Evolutionary conservation across 2,888 invertebrate genomes (phyloP), one percentile per base, ranked within the genome.

Genomic region (Nysson spinosus): DNA sequence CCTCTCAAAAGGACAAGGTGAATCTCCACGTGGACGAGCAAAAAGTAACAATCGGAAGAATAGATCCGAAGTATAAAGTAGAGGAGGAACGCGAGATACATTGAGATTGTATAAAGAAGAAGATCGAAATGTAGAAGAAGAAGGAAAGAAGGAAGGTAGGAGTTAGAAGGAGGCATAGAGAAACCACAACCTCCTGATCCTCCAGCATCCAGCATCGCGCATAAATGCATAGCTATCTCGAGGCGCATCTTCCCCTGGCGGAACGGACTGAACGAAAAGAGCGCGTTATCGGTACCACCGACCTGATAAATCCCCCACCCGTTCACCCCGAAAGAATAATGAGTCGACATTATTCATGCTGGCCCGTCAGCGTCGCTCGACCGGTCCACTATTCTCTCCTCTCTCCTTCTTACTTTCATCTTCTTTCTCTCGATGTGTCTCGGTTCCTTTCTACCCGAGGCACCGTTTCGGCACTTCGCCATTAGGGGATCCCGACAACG

Each of bases 271-370:
- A 78, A 78, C 79, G 80, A 80, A 79, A 80, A 79, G 81, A 81
- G 76, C 80, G 79, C 80, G 83, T 83, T 84, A 82, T 84, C 84
- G 79, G 80, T 73, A 64, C 68, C 69, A 34, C 72, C 78, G 75
- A 78, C 74, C 81, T 83, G 84, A 84, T 84, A 84, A 84, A 84
- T 83, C 79, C 83, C 66, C 61, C n/a, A n/a, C n/a, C n/a, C n/a
- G n/a, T n/a, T n/a, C n/a, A n/a, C n/a, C 72, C 70, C 60, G 75
- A 79, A 76, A 84, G 83, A 85, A 84, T 85, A 85, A 85, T 83
- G 84, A 82, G 80, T 74, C 68, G 75, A 75, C 83, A 83, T 84
- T 85, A 83, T 82, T 84, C 84, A 83, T 81, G 79, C 64, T 72
- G 71, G 72, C 73, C 75, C 76, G 76, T 76, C 76, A 76, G 73